Evolutionary conservation across 2,888 invertebrate species (phyloP), one percentile per base, ranked within the genome.

Genomic region (Drosophila mimetica): DNA sequence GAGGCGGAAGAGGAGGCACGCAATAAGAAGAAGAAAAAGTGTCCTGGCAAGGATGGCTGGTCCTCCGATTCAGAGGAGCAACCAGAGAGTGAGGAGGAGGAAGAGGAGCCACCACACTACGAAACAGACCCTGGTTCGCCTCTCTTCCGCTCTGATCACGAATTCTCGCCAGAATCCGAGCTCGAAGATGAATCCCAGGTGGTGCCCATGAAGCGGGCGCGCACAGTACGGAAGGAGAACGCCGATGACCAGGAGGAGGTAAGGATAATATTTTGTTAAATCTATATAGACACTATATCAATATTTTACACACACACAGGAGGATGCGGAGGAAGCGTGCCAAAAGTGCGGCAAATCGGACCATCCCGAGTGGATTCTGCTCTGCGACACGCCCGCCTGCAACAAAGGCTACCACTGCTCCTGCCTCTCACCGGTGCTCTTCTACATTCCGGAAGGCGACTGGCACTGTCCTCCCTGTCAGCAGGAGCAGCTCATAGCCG

Each of bases 401-500:
- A 98, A 99, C 92, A 95, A 94, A 71, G 99, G 99, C n/a, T 99
- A 97, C 95, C 99, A 99, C 93, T 98, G 98, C 70, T 97, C 97
- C 42, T 99, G 99, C 90, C 94, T 99, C 37, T 94, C 96, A 71
- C 99, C 99, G 0, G 95, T 98, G 64, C 93, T 99, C 41, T 95
- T 98, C 92, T 94, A 97, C 30, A 96, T 99, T 84, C 99, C 99
- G 0, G 98, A 98, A 90, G 99, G 99, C 0, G 97, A 98, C 91
- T 99, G 99, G 99, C 97, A 95, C 92, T 99, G 99, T 92, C 99
- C 99, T 32, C 96, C 97, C 0, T 99, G 99, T 92, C 97, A 98
- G 91, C 99, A 99, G 92, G 97, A 96, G 86, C 94, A 96, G 92
- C 75, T 92, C 8, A 94, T 98, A 58, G 92, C 93, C 55, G 95